Percentiles rank a stretch among this genome's conserved stretches.
These are phyloP conservation scores for Perca flavescens DNA, from an alignment of 2,113 vertebrate species.

Conservation along the genomic window DNA sequence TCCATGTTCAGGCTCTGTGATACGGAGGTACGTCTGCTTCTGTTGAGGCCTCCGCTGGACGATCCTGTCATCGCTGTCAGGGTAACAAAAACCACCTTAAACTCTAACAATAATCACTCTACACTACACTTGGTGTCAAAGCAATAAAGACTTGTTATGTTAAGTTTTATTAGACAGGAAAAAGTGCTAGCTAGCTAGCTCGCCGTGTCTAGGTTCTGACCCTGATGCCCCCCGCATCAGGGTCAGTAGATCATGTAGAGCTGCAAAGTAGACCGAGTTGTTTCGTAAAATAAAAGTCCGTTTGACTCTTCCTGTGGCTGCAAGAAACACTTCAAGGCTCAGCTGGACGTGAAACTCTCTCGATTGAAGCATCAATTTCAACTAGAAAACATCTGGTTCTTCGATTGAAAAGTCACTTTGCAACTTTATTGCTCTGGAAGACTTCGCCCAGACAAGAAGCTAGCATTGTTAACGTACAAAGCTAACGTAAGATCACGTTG, in stretches of 20 bases:
- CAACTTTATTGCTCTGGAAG: neutral
- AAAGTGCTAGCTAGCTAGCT: slow-evolving; percentile 12
- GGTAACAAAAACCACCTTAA: slow-evolving; percentile 3
- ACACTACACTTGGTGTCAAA: slow-evolving; percentile 11
- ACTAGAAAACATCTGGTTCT: neutral
- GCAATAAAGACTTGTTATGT: slow-evolving; percentile 44
- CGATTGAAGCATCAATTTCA: neutral
- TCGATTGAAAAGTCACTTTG: neutral
- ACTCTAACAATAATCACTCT: neutral
- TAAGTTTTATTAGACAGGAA: neutral
- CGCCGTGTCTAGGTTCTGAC: neutral
- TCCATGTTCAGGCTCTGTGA: slow-evolving; percentile 60
- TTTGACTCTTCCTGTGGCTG: too few species aligned
- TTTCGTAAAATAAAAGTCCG: too few species aligned
- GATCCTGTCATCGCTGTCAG: neutral
- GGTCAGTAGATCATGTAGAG: too few species aligned
- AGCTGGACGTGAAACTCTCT: neutral
- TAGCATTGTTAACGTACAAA: neutral
- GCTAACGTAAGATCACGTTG: neutral
- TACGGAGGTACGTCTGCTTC: slow-evolving; percentile 23
- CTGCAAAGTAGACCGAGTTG: too few species aligned
- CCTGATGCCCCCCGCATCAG: too few species aligned
- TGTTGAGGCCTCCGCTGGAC: slow-evolving; percentile 60
- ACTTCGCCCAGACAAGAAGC: neutral
- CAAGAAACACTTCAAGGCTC: too few species aligned